Percentiles rank a stretch among this genome's conserved stretches.
Conservation (phyloP, 35 echinoderm and acorn worm genomes). For the Apostichopus parvimensis region DNA sequence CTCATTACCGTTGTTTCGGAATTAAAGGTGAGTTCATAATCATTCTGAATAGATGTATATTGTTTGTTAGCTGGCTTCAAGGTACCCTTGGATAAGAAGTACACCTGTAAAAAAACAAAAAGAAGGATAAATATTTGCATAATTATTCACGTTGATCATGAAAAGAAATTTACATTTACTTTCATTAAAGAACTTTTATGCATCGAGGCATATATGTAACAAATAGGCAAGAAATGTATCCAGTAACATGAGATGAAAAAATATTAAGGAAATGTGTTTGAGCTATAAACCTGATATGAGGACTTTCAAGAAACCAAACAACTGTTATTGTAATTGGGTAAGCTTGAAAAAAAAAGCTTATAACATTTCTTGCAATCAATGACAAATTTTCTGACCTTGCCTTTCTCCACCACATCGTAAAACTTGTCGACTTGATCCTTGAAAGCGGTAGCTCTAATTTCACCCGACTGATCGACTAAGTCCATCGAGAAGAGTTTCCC, state of each 20-base stretch:
- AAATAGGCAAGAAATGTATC: no score
- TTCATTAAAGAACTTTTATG: no score
- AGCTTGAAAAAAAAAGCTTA: no score
- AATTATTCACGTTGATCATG: no score
- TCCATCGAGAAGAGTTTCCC: conserved; percentile 99
- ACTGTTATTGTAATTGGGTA: no score
- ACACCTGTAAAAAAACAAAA: conserved; percentile 61
- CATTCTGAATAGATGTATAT: conserved; percentile 96
- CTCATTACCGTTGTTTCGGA: conserved; percentile 63
- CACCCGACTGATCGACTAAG: conserved; percentile 79
- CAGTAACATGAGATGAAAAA: no score
- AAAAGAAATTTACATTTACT: no score
- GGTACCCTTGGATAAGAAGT: conserved; percentile 74
- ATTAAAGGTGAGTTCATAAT: conserved; percentile 92
- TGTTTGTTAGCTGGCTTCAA: conserved; percentile 95
- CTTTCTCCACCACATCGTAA: conserved; percentile 84
- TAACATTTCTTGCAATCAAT: no score
- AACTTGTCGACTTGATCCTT: conserved; percentile 84
- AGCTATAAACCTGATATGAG: no score
- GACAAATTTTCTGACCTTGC: conserved; percentile 66
- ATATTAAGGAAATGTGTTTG: no score
- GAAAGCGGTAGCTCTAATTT: conserved; percentile 95
- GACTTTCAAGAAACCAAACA: no score
- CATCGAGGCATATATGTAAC: no score
- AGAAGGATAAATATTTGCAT: neutral